Evolutionary conservation across 2,888 invertebrate species (phyloP).

Genomic region (Lasioglossum leucozonium): DNA sequence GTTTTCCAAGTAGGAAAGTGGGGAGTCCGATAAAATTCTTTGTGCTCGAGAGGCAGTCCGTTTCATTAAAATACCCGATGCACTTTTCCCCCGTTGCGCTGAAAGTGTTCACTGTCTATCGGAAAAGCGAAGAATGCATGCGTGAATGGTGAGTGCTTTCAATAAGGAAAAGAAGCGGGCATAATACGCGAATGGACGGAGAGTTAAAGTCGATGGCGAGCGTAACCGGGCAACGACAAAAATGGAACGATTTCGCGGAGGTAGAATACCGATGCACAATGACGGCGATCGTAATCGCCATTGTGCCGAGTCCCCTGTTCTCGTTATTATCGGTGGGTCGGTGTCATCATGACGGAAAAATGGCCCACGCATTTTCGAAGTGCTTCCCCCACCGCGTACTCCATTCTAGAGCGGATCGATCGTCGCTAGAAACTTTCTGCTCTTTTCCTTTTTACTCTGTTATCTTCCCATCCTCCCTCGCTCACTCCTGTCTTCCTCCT

Average conservation of each 20-base stretch:
- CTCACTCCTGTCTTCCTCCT: slow-evolving; percentile 2
- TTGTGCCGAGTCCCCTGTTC: slow-evolving; percentile 71
- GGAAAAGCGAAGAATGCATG: slow-evolving; percentile 36
- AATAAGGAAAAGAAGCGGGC: slow-evolving; percentile 41
- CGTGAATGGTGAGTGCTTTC: slow-evolving; percentile 47
- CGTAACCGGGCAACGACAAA: slow-evolving; percentile 56
- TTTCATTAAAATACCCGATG: slow-evolving; percentile 2
- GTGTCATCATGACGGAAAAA: slow-evolving; percentile 71
- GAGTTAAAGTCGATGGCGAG: slow-evolving; percentile 52
- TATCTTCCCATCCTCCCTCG: slow-evolving; percentile 7
- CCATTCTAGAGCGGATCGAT: slow-evolving; percentile 64
- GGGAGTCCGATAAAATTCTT: neutral
- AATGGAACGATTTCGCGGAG: slow-evolving; percentile 62
- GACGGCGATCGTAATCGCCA: slow-evolving; percentile 73
- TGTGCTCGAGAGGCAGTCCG: neutral
- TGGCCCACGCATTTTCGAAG: slow-evolving; percentile 76
- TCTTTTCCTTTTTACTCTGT: slow-evolving; percentile 29
- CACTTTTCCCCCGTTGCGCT: neutral
- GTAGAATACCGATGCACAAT: slow-evolving; percentile 71
- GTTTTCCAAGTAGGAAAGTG: neutral
- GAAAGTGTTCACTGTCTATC: slow-evolving; percentile 27
- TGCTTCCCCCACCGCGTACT: slow-evolving; percentile 36
- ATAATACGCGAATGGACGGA: slow-evolving; percentile 50
- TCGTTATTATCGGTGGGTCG: slow-evolving; percentile 70
- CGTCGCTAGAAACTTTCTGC: slow-evolving; percentile 56